phyloP scores from a whole-genome alignment of 2,797 vertebrate species.

The Brachymystax lenok region DNA sequence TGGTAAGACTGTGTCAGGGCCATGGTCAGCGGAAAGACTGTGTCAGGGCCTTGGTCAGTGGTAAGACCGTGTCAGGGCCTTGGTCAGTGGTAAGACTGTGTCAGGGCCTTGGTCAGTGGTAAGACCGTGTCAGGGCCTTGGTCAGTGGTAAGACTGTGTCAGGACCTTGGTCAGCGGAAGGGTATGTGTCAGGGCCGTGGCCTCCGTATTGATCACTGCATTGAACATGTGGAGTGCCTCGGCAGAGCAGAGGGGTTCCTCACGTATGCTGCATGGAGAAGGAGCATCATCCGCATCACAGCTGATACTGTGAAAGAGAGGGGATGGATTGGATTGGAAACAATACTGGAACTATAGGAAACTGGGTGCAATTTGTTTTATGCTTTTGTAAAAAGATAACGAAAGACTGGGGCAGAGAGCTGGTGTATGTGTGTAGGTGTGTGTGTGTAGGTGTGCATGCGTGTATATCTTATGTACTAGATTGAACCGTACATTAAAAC shows the following conservation, averaged over 20 bases:
- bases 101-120: constrained; percentile 59
- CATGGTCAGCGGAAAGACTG: constrained; percentile 52
- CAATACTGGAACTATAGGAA: constrained; percentile 39
- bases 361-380: no score
- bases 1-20: constrained; percentile 57
- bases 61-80: constrained; percentile 58
- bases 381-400: no score
- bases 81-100: constrained; percentile 44
- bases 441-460: no score
- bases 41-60: no score
- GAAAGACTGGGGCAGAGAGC: no score
- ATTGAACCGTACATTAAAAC: no score
- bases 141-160: constrained; percentile 43
- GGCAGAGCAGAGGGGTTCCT: constrained; percentile 53
- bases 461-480: no score
- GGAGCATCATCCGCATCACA: constrained; percentile 61
- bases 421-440: no score
- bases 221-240: constrained; percentile 64
- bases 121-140: constrained; percentile 64
- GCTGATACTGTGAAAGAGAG: constrained; percentile 55
- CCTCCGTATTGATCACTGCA: constrained; percentile 71
- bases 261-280: constrained; percentile 60
- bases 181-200: constrained; percentile 66
- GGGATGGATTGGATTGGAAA: constrained; percentile 54
- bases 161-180: constrained; percentile 57